phyloP scores from a whole-genome alignment of 1,140 invertebrate species.

The Leguminivora glycinivorella region DNA sequence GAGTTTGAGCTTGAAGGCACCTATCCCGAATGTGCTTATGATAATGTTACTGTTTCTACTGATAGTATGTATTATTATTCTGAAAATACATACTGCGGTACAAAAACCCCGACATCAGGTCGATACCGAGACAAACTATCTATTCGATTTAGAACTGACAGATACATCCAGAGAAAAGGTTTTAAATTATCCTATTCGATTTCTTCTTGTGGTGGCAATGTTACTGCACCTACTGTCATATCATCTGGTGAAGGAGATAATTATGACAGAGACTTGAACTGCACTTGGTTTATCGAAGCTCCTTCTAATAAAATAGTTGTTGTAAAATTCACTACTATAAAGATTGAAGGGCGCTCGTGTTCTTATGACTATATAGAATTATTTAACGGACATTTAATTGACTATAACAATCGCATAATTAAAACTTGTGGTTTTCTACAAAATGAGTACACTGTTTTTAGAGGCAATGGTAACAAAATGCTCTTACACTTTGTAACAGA shows the following conservation, averaged over 20 bases:
- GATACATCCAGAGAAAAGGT: slow-evolving; percentile 68
- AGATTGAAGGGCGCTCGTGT: slow-evolving; percentile 75
- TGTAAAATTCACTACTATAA: slow-evolving; percentile 81
- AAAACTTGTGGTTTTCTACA: slow-evolving; percentile 83
- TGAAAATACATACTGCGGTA: slow-evolving; percentile 53
- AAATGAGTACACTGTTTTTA: slow-evolving; percentile 76
- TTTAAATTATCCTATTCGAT: slow-evolving; percentile 78
- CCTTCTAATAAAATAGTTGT: slow-evolving; percentile 83
- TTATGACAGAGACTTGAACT: slow-evolving; percentile 81
- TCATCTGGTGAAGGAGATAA: slow-evolving; percentile 45
- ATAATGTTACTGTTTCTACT: slow-evolving; percentile 56
- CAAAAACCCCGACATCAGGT: slow-evolving; percentile 45
- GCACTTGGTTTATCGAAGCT: slow-evolving; percentile 89
- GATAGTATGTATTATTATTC: slow-evolving; percentile 39
- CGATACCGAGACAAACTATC: slow-evolving; percentile 39
- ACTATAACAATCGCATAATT: slow-evolving; percentile 73
- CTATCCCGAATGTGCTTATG: slow-evolving; percentile 59
- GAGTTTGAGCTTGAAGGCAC: slow-evolving; percentile 65
- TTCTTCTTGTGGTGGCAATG: slow-evolving; percentile 76
- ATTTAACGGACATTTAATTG: slow-evolving; percentile 79
- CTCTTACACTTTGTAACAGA: slow-evolving; percentile 80
- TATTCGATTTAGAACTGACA: slow-evolving; percentile 69
- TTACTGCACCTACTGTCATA: slow-evolving; percentile 70
- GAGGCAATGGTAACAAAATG: slow-evolving; percentile 79
- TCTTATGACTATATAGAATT: slow-evolving; percentile 80